phyloP scores from a whole-genome alignment of 2,113 vertebrate genomes.

The Megaleporinus macrocephalus region DNA sequence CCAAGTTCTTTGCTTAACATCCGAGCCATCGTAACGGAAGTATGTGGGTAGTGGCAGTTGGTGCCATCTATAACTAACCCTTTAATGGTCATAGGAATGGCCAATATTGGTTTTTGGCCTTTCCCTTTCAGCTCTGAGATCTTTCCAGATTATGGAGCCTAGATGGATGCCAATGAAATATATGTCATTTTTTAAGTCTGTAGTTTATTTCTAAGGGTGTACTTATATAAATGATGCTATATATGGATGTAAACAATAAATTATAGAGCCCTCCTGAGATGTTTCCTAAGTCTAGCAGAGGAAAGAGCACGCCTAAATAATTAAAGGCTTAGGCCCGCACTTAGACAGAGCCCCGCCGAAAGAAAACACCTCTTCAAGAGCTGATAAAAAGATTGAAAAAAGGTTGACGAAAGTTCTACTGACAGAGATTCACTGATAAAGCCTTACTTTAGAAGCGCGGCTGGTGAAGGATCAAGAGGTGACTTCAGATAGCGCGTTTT shows the following conservation, averaged over 20 bases:
- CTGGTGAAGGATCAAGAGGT: slow-evolving; percentile 56
- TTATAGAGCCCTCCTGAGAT: slow-evolving; percentile 14
- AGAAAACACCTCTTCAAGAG: slow-evolving; percentile 21
- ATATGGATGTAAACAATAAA: slow-evolving; percentile 28
- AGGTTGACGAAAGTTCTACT: slow-evolving; percentile 35
- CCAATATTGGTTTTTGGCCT: no score
- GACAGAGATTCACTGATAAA: slow-evolving; percentile 54
- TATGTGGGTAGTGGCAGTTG: no score
- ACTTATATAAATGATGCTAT: slow-evolving; percentile 22
- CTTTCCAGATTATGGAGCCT: no score
- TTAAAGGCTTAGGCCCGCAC: slow-evolving; percentile 45
- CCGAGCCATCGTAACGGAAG: no score
- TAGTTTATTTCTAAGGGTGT: neutral
- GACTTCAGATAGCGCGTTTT: slow-evolving; percentile 55
- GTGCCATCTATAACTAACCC: no score
- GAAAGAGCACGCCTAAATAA: slow-evolving; percentile 48
- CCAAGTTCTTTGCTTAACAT: no score
- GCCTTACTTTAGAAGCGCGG: slow-evolving; percentile 40
- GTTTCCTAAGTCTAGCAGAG: slow-evolving; percentile 36
- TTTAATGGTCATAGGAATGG: no score
- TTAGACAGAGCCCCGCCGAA: slow-evolving; percentile 41
- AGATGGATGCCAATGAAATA: no score
- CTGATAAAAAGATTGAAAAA: slow-evolving; percentile 43
- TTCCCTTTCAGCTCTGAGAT: no score
- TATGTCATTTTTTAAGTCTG: no score